A percentile compares a stretch with the other conserved stretches of the same genome.
Conservation (phyloP, 2,113 vertebrate species). For the Mirza zaza region DNA sequence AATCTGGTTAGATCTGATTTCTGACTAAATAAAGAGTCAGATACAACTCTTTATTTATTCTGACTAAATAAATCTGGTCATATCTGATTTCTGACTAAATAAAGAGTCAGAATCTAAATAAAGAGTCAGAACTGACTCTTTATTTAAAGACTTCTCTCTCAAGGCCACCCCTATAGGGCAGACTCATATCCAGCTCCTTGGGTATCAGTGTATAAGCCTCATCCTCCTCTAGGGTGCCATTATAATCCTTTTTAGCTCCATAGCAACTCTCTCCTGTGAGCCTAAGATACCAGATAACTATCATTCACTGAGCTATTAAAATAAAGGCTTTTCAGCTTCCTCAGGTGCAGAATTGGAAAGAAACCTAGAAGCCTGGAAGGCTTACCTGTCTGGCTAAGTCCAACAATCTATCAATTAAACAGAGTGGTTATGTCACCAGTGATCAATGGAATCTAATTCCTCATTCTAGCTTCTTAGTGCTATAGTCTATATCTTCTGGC, state of each 20-base stretch:
- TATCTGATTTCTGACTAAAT: no score
- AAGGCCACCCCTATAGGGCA: constrained; percentile 22
- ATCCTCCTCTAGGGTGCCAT: constrained; percentile 46
- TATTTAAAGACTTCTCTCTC: constrained; percentile 44
- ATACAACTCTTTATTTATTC: no score
- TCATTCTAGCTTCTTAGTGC: not conserved
- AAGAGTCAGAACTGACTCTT: not conserved
- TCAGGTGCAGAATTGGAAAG: constrained; percentile 71
- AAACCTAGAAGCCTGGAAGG: constrained; percentile 62
- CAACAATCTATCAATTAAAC: constrained; percentile 66
- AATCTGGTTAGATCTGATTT: constrained; percentile 15
- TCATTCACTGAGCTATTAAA: constrained; percentile 74
- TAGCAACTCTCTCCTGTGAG: constrained; percentile 69
- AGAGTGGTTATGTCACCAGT: constrained; percentile 51
- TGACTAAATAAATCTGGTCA: no score
- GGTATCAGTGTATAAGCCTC: constrained; percentile 39
- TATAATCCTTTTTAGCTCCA: constrained; percentile 73
- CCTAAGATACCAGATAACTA: constrained; percentile 70
- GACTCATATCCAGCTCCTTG: not conserved
- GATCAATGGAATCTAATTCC: constrained; percentile 63
- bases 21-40: no score
- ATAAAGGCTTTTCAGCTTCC: constrained; percentile 70
- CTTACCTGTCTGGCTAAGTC: constrained; percentile 65
- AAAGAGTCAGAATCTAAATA: no score
- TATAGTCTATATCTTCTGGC: constrained; percentile 18